Evolutionary conservation across 2,113 vertebrate species (phyloP).

Genomic region (Sarotherodon lohbergeri): DNA sequence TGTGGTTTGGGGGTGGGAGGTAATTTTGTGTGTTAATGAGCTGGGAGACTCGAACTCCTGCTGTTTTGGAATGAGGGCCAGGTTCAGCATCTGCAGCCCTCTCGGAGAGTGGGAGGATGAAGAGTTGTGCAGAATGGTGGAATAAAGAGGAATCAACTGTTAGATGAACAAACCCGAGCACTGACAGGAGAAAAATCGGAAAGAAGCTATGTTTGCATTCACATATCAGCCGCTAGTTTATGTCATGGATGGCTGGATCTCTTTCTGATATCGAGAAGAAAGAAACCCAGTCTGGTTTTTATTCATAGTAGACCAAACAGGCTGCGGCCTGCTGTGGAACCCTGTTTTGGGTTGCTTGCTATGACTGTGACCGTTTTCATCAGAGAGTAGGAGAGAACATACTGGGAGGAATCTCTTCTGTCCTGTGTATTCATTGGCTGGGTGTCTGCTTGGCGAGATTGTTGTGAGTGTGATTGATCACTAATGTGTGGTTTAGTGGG

Average conservation of each 20-base stretch:
- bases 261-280: background rate
- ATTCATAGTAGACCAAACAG: background rate
- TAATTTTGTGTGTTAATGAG: slow-evolving; percentile 70
- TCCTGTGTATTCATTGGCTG: slow-evolving; percentile 15
- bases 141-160: slow-evolving; percentile 7
- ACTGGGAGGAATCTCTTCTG: slow-evolving; percentile 12
- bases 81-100: slow-evolving; percentile 71
- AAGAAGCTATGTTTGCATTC: background rate
- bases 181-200: background rate
- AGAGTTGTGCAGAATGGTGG: slow-evolving; percentile 33
- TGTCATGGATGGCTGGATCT: background rate
- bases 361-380: background rate
- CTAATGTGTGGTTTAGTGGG: slow-evolving; percentile 16
- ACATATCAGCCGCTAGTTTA: background rate
- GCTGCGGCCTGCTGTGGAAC: background rate
- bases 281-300: background rate
- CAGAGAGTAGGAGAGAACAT: background rate
- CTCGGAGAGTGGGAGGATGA: slow-evolving; percentile 50
- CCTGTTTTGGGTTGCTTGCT: background rate
- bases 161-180: background rate
- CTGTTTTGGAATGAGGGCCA: slow-evolving; percentile 73
- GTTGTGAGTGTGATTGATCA: slow-evolving; percentile 47
- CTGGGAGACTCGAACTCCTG: slow-evolving; percentile 66
- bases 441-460: slow-evolving; percentile 6
- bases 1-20: slow-evolving; percentile 53